Conservation (phyloP, 2,797 vertebrate genomes). For the Peromyscus eremicus region DNA sequence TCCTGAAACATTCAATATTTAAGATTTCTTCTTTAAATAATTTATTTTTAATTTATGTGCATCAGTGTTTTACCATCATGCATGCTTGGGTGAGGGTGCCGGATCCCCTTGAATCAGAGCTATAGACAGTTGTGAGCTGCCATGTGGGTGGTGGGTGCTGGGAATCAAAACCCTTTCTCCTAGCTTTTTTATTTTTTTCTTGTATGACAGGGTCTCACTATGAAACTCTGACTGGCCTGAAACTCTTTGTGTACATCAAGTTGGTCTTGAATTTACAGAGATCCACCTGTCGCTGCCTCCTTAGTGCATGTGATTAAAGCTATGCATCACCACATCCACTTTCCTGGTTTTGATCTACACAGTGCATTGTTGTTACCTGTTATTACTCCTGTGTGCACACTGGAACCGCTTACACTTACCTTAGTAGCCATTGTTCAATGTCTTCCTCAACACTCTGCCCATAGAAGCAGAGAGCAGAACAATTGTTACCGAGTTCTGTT, state of each 20-base stretch:
- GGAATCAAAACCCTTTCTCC: neutral
- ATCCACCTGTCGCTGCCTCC: neutral
- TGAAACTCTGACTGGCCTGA: no score
- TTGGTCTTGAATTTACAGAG: neutral
- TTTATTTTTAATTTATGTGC: neutral
- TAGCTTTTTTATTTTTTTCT: neutral
- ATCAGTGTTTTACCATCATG: neutral
- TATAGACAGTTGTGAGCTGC: neutral
- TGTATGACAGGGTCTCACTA: neutral
- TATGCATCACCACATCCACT: neutral
- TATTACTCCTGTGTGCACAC: neutral
- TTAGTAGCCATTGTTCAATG: neutral
- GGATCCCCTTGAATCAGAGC: neutral
- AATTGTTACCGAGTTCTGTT: neutral
- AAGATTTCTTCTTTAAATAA: neutral
- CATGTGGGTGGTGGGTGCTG: neutral
- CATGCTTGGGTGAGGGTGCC: neutral
- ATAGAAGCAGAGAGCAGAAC: neutral
- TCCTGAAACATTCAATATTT: neutral
- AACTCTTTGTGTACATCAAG: neutral
- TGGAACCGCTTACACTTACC: neutral
- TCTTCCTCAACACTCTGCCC: neutral
- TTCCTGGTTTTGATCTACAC: neutral
- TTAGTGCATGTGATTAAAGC: neutral
- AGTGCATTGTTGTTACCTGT: neutral